These are phyloP conservation scores for Xenops minutus DNA, from an alignment of 2,797 vertebrate species.

Conservation along the genomic window DNA sequence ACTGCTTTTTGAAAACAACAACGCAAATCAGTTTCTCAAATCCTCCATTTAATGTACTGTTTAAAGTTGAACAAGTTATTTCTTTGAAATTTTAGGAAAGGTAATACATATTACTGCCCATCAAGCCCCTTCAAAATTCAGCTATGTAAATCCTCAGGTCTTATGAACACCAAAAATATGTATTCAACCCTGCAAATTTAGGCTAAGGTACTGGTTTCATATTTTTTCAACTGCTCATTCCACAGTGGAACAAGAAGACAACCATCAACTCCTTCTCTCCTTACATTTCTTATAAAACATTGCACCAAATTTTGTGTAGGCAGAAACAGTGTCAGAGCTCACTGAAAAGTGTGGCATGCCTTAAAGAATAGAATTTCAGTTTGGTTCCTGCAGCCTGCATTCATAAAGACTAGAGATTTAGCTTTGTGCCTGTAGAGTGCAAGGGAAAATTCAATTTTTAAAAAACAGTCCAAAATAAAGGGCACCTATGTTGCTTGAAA, in stretches of 20 bases:
- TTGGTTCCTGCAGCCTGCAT: neutral
- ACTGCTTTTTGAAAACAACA: neutral
- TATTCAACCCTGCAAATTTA: neutral
- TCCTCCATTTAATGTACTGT: neutral
- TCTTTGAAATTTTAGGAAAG: neutral
- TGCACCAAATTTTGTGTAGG: neutral
- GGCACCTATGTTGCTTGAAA: neutral
- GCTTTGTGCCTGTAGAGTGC: neutral
- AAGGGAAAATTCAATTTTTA: neutral
- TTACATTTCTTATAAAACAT: neutral
- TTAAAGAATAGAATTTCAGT: neutral
- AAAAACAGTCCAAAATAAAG: neutral
- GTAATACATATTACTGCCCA: neutral
- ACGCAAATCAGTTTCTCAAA: neutral
- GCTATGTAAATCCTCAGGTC: neutral
- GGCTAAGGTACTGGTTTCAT: neutral
- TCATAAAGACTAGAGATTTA: neutral
- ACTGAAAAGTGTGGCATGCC: neutral
- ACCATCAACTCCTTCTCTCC: neutral
- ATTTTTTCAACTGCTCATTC: neutral
- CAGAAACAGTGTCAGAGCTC: neutral
- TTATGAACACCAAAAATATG: neutral
- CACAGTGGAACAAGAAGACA: neutral
- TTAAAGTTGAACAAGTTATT: neutral
- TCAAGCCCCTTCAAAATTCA: neutral